phyloP scores from a whole-genome alignment of 2,888 invertebrate genomes.

The Pycnomerus fuliginosus region DNA sequence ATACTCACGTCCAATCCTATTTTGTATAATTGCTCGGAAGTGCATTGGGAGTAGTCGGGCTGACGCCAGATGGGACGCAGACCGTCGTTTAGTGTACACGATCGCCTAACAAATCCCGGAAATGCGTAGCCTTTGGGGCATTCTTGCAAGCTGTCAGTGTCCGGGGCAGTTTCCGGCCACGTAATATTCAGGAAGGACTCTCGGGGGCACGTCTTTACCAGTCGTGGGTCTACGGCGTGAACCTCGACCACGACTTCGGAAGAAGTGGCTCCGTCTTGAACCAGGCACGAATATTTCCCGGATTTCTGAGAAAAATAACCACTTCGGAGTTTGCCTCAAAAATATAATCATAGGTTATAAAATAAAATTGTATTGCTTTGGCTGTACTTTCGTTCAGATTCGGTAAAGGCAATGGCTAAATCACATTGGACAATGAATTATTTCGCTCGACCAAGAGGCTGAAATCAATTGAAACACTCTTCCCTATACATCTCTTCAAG shows the following conservation, averaged over 20 bases:
- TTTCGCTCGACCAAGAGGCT: too few relatives aligned
- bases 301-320: slow-evolving; percentile 64
- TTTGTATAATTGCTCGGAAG: slow-evolving; percentile 63
- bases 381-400: too few relatives aligned
- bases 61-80: slow-evolving; percentile 71
- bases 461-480: too few relatives aligned
- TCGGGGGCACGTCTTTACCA: slow-evolving; percentile 59
- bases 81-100: slow-evolving; percentile 61
- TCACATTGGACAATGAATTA: too few relatives aligned
- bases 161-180: slow-evolving; percentile 73
- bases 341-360: too few relatives aligned
- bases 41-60: slow-evolving; percentile 75
- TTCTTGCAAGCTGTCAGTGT: slow-evolving; percentile 65
- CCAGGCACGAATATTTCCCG: slow-evolving; percentile 71
- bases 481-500: too few relatives aligned
- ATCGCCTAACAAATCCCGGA: slow-evolving; percentile 55
- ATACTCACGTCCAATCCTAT: slow-evolving; percentile 64
- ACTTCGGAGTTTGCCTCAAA: too few relatives aligned
- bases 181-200: slow-evolving; percentile 59
- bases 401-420: too few relatives aligned
- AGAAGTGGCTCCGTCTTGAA: slow-evolving; percentile 52
- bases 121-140: slow-evolving; percentile 58
- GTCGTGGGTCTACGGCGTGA: slow-evolving; percentile 61
- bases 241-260: slow-evolving; percentile 66
- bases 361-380: too few relatives aligned